A percentile compares a stretch with the other conserved stretches of the same genome.
phyloP scores from a whole-genome alignment of 2,113 vertebrate genomes.

The Ceyx melanurus region DNA sequence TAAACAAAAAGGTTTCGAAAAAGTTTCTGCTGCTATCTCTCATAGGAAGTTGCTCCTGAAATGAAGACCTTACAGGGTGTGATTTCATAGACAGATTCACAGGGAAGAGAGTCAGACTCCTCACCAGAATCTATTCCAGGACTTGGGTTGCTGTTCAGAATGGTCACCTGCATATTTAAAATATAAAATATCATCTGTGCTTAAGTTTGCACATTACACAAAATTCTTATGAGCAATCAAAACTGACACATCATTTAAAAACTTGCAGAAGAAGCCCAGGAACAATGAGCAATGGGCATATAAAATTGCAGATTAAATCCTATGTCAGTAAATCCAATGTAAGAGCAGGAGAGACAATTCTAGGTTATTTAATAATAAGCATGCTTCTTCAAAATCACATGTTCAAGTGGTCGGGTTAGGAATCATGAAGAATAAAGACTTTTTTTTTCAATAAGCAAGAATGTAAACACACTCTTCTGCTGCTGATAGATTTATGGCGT shows the following conservation, averaged over 20 bases:
- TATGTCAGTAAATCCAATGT: background rate
- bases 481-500: background rate
- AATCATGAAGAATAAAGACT: background rate
- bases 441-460: background rate
- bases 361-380: background rate
- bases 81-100: background rate
- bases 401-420: background rate
- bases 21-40: background rate
- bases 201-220: background rate
- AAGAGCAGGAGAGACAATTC: background rate
- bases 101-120: background rate
- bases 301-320: background rate
- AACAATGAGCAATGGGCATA: background rate
- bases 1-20: background rate
- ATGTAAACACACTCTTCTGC: background rate
- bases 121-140: background rate
- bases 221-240: background rate
- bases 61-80: background rate
- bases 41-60: background rate
- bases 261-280: background rate
- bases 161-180: background rate
- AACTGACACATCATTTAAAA: background rate
- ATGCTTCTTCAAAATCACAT: background rate
- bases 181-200: background rate
- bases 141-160: background rate